Evolutionary conservation across 2,888 invertebrate genomes (phyloP).

Genomic region (Rhopalosiphum nymphaeae): DNA sequence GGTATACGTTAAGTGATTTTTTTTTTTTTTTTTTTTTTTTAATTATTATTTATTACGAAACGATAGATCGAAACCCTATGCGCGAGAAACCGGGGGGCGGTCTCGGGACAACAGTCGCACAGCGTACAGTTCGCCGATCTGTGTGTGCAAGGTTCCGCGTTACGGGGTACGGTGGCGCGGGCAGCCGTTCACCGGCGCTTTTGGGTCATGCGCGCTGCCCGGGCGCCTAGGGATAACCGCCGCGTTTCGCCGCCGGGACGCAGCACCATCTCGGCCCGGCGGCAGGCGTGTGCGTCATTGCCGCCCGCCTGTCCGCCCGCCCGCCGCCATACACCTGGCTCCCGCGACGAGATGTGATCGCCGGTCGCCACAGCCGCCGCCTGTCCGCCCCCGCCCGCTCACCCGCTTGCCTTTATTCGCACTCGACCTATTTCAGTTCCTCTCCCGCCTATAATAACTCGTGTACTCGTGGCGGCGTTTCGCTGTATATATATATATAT

Average conservation of each 20-base stretch:
- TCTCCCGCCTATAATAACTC: constrained; percentile 59
- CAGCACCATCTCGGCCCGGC: constrained; percentile 64
- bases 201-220: constrained; percentile 64
- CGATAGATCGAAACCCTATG: constrained; percentile 3
- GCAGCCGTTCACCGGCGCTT: constrained; percentile 58
- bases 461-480: constrained; percentile 57
- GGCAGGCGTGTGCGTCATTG: constrained; percentile 63
- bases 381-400: background rate
- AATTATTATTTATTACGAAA: background rate
- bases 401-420: constrained; percentile 58
- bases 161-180: constrained; percentile 51
- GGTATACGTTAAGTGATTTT: background rate
- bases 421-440: constrained; percentile 63
- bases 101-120: constrained; percentile 59
- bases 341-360: constrained; percentile 60
- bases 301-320: constrained; percentile 26
- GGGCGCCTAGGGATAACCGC: constrained; percentile 64
- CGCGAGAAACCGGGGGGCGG: constrained; percentile 23
- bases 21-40: background rate
- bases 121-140: constrained; percentile 65
- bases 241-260: constrained; percentile 63
- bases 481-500: background rate
- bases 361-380: constrained; percentile 37
- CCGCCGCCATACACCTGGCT: constrained; percentile 56
- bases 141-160: constrained; percentile 61